Conservation (phyloP, 2,888 invertebrate genomes). For the Lepidochrysops patricia region DNA sequence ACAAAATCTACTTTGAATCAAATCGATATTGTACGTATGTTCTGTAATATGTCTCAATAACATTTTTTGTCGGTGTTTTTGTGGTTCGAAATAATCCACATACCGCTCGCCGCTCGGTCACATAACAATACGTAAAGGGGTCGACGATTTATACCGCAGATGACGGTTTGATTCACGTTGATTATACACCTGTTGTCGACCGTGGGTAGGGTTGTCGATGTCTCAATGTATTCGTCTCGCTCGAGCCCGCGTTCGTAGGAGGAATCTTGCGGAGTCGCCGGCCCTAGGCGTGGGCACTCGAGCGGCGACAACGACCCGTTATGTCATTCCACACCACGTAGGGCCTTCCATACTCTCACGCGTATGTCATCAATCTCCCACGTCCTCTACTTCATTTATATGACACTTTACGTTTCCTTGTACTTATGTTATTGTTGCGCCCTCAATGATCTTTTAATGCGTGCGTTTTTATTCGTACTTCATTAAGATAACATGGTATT, state of each 20-base stretch:
- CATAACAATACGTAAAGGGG: constrained; percentile 19
- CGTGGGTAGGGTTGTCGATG: constrained; percentile 19
- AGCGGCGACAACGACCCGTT: constrained; percentile 46
- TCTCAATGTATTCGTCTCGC: not conserved
- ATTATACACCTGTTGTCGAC: constrained; percentile 40
- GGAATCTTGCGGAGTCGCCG: not conserved
- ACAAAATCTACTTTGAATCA: not conserved
- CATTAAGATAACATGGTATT: not conserved
- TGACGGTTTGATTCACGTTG: constrained; percentile 21
- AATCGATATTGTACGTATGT: not conserved
- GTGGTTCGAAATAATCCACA: constrained; percentile 16
- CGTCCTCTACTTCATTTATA: constrained; percentile 35
- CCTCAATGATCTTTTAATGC: constrained; percentile 16
- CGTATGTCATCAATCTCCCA: constrained; percentile 46
- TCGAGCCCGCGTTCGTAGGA: not conserved
- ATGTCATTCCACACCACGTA: constrained; percentile 58
- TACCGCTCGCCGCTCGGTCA: constrained; percentile 3
- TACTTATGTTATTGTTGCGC: constrained; percentile 1
- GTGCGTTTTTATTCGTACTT: not conserved
- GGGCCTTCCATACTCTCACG: constrained; percentile 58
- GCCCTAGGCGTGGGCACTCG: constrained; percentile 24
- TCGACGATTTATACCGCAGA: constrained; percentile 24
- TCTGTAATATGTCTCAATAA: not conserved
- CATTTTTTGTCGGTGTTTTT: constrained; percentile 2
- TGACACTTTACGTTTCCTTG: constrained; percentile 20